phyloP scores from a whole-genome alignment of 2,113 vertebrate species.

The Anolis sagrei region DNA sequence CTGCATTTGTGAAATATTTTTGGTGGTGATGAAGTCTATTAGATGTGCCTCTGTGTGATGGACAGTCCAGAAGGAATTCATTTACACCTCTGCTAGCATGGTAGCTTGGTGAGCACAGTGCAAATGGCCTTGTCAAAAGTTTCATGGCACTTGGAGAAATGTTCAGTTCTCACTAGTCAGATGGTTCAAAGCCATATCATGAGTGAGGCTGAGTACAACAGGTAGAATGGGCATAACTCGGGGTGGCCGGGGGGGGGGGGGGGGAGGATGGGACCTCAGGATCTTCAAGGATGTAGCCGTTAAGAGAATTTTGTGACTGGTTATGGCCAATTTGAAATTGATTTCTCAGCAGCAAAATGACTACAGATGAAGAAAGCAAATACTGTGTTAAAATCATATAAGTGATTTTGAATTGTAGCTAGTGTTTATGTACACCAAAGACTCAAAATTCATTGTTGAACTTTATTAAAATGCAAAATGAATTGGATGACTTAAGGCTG shows the following conservation, averaged over 20 bases:
- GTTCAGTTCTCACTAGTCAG: not conserved
- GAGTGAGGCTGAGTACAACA: not conserved
- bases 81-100: conserved; percentile 28
- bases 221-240: not conserved
- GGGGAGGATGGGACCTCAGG: not conserved
- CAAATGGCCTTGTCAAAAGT: conserved; percentile 31
- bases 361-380: not conserved
- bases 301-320: not conserved
- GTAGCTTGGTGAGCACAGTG: conserved; percentile 22
- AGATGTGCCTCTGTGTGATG: not conserved
- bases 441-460: not conserved
- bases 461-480: not conserved
- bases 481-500: not conserved
- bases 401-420: not conserved
- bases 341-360: not conserved
- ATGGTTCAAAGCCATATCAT: fast-evolving
- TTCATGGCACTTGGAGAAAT: not conserved
- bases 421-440: not conserved
- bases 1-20: fast-evolving
- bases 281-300: not conserved
- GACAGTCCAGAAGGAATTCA: not conserved
- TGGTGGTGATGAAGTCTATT: not conserved
- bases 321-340: not conserved
- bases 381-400: not conserved
- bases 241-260: too few species aligned